Base-by-base conservation (phyloP, 2,797 vertebrate species). In the Enteromius fasciolatus region DNA sequence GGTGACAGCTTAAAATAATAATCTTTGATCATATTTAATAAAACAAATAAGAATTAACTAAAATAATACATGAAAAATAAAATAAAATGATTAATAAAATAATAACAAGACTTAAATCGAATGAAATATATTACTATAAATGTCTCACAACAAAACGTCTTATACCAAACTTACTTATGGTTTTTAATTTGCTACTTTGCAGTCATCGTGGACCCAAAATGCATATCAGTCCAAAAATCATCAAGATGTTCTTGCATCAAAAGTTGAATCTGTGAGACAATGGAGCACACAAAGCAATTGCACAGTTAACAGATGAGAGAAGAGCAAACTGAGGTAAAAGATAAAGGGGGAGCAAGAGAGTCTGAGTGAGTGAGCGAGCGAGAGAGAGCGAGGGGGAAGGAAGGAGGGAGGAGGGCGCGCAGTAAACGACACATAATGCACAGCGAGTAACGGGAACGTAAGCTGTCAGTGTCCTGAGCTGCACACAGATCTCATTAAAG, bases 401-500 rank as follows among this genome's bases (percentile, higher is more conserved):
- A 76, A 80, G 41, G 41, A 77, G 23, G 77, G 83, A 70, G 54
- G 85, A 83, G 70, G 66, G 85, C 84, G 25, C 61, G 80, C 83
- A 88, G 85, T 86, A 83, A 89, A 88, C 69, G 73, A 85, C 86
- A 84, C 89, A 92, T 85, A 82, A 86, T 82, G 72, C 90, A 84
- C 84, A 80, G 46, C 46, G 48, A 86, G 86, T 90, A 88, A 91
- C 85, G 81, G 83, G 87, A 89, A 81, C 84, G 78, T 82, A 77
- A 88, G 85, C 88, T 84, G 87, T 86, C 81, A 85, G 83, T 48
- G 74, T 79, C 82, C 72, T 83, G 78, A 90, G 83, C 88, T 78
- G 78, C 85, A 81, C 63, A 70, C 31, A 81, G 89, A 87, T 84
- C 86, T 85, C 87, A 82, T 87, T 83, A 89, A 86, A 93, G 93